Conservation (phyloP, 2,113 vertebrate species). For the Oreamnos americanus region DNA sequence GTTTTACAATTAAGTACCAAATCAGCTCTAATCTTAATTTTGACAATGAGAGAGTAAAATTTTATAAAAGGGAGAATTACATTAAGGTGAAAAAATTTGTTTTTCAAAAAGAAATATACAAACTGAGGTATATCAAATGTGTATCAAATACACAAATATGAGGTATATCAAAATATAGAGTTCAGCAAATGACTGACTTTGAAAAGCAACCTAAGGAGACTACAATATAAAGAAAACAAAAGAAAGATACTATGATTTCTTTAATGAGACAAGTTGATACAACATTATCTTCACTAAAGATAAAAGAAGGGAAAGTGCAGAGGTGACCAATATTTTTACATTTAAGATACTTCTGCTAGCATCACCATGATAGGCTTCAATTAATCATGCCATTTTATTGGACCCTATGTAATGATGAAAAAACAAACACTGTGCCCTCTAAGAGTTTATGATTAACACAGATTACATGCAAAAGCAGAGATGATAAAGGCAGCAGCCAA, state of each 20-base stretch:
- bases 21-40: conserved; percentile 28
- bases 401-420: neutral
- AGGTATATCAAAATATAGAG: neutral
- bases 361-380: neutral
- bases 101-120: conserved; percentile 27
- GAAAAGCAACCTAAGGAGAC: neutral
- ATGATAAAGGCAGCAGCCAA: neutral
- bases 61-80: neutral
- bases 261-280: neutral
- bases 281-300: neutral
- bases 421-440: neutral
- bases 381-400: neutral
- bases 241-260: neutral
- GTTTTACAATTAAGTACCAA: neutral
- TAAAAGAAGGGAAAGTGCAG: neutral
- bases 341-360: conserved; percentile 10
- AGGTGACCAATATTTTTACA: neutral
- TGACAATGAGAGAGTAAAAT: neutral
- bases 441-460: conserved; percentile 3
- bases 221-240: conserved; percentile 27
- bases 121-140: neutral
- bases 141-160: conserved; percentile 2
- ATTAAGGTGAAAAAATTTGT: neutral
- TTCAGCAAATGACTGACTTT: neutral
- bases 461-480: conserved; percentile 35